Percentiles rank a stretch among this genome's conserved stretches.
phyloP scores from a whole-genome alignment of 1,140 invertebrate species.

The Odontomachus brunneus region DNA sequence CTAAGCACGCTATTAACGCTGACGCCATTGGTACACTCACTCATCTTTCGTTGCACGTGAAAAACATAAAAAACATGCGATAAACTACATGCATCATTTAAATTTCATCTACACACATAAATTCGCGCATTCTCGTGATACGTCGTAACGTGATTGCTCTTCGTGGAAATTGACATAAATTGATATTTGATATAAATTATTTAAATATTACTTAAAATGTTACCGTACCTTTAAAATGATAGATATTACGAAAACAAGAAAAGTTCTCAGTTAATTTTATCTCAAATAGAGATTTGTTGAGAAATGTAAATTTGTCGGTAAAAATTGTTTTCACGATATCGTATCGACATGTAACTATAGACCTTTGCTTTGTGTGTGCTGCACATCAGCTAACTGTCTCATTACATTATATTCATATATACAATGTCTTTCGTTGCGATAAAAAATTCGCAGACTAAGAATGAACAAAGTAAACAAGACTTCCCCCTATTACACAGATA shows the following conservation, averaged over 20 bases:
- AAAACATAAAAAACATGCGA: conserved; percentile 34
- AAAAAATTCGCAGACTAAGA: conserved; percentile 34
- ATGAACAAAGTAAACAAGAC: conserved; percentile 58
- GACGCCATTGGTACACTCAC: not conserved
- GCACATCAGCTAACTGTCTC: not conserved
- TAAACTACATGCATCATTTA: conserved; percentile 58
- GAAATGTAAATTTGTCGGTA: too few relatives aligned
- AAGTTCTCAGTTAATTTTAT: too few relatives aligned
- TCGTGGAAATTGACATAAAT: not conserved
- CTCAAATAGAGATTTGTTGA: too few relatives aligned
- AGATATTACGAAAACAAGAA: too few relatives aligned
- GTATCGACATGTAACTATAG: too few relatives aligned
- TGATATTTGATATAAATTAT: not conserved
- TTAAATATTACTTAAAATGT: not conserved
- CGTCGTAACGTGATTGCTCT: not conserved
- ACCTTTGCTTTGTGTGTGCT: not conserved
- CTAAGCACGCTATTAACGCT: not conserved
- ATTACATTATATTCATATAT: not conserved
- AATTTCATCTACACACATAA: not conserved
- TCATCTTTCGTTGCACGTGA: not conserved
- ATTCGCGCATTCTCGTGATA: too few relatives aligned
- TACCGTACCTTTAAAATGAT: too few relatives aligned
- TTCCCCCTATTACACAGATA: conserved; percentile 59
- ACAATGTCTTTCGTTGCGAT: conserved; percentile 28
- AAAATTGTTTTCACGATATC: too few relatives aligned